Base-by-base conservation (phyloP, 2,888 invertebrate species). In the Xanthia icteritia region DNA sequence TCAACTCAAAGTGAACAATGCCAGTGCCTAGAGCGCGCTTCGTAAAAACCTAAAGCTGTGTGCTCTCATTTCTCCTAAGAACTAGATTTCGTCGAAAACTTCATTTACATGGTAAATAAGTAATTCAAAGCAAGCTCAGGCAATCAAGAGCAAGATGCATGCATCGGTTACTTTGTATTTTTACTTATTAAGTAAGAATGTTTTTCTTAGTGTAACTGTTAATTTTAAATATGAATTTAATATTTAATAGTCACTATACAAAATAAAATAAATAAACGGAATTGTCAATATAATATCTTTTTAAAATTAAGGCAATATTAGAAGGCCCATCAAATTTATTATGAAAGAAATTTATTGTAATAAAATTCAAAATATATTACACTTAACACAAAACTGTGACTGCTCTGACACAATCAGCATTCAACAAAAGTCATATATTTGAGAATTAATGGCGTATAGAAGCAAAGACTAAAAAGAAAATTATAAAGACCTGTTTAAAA, bases 391-490 rank as follows among this genome's bases (percentile, higher is more conserved):
- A 54, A 64, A 36, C 42, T 45, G 15, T 73, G 65, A 80, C 81
- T 48, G 45, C 39, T 76, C 1, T 56, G 76, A 58, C 68, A 65
- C 61, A 80, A 76, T 73, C 71, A 64, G 58, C 58, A 20, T 64
- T 73, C 64, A 51, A 74, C 45, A 77, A 58, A 77, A 64, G 45
- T 58, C 74, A 66, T 85, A 71, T 64, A 65, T 87, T 84, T 56
- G 8, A 36, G 67, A 65, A 78, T 75, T 68, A 78, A 82, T 78
- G 67, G 39, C n/a, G 56, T 60, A 67, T 45, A 74, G 42, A 73
- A 72, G 71, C 31, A 58, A n/a, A 39, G 36, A 61, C 58, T 54
- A 36, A 65, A 83, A 85, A 64, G 73, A 82, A 79, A 75, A 82
- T 60, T 67, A 58, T 73, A 36, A 60, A 75, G 63, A 78, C 76